Evolutionary conservation across 2,113 vertebrate species (phyloP), one percentile per base, ranked within the genome.

Genomic region (Phrynocephalus versicolor): DNA sequence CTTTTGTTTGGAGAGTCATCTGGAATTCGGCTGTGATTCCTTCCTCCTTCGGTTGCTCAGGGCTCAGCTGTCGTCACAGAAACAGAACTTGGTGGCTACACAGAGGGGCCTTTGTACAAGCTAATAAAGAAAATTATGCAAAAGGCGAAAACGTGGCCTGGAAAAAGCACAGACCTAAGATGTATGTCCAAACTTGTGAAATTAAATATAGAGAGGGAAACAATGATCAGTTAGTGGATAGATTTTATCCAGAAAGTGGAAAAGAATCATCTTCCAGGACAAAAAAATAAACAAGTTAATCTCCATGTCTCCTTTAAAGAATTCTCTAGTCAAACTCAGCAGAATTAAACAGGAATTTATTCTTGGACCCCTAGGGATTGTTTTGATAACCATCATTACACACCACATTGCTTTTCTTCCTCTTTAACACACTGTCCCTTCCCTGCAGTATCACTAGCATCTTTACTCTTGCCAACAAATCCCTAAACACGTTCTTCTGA

Each of bases 1-100:
- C 90, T 84, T 89, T 93, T 94, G 90, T 94, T 93, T 51, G 65
- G 35, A 78, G 78, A 89, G 82, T 94, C 92, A 93, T 94, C 92
- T 94, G 93, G 88, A 90, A 91, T 87, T 94, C 90, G 92, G 93
- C 92, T 90, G 90, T 87, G 89, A 55, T 35, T 65, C 14, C 18
- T 6, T 2, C 9, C 41, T 18, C 19, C 9, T 3, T 85, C 16
- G 69, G 70, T 84, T 91, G 81, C 73, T 89, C 51, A 85, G 91
- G 75, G 16, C 39, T 33, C 80, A 81, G 71, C 0, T 1, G 83
- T 90, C 79, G 92, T 70, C 80, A 90, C 88, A 92, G 91, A 78
- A 92, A 67, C 70, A 60, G 41, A 89, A 80, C 2, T 0, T 71
- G 13, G 65, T 89, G 79, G 71, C 58, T 89, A 25, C 76, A 92